Evolutionary conservation across 1,140 invertebrate genomes (phyloP).

Genomic region (Pogonognathellus flavescens): DNA sequence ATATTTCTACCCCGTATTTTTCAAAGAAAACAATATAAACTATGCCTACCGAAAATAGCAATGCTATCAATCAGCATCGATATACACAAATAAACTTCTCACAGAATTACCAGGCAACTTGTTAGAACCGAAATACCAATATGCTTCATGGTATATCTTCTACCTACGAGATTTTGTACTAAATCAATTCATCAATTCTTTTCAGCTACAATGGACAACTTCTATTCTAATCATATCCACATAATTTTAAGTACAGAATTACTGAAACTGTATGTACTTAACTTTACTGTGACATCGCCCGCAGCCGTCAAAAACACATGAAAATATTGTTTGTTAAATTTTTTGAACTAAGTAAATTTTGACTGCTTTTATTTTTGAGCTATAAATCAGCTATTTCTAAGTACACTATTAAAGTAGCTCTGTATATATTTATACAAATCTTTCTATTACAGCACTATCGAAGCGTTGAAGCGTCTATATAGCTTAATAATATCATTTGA

Average conservation of each 20-base stretch:
- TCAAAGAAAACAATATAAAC: too few species aligned
- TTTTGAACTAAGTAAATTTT: not conserved
- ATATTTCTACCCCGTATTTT: too few species aligned
- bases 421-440: not conserved
- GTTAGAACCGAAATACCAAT: not conserved
- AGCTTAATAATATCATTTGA: not conserved
- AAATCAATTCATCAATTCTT: not conserved
- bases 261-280: not conserved
- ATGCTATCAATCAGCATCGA: too few species aligned
- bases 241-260: not conserved
- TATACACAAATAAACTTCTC: too few species aligned
- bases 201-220: not conserved
- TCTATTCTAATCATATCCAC: not conserved
- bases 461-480: not conserved
- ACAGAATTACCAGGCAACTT: not conserved
- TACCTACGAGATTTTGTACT: not conserved
- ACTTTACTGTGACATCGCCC: not conserved
- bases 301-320: constrained; percentile 34
- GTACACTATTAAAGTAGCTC: not conserved
- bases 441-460: not conserved
- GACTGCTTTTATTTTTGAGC: not conserved
- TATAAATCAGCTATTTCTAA: too few species aligned
- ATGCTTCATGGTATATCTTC: not conserved
- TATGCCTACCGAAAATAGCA: too few species aligned
- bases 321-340: constrained; percentile 4